Conservation (phyloP, 2,888 invertebrate genomes). For the Cecidostiba fungosa region DNA sequence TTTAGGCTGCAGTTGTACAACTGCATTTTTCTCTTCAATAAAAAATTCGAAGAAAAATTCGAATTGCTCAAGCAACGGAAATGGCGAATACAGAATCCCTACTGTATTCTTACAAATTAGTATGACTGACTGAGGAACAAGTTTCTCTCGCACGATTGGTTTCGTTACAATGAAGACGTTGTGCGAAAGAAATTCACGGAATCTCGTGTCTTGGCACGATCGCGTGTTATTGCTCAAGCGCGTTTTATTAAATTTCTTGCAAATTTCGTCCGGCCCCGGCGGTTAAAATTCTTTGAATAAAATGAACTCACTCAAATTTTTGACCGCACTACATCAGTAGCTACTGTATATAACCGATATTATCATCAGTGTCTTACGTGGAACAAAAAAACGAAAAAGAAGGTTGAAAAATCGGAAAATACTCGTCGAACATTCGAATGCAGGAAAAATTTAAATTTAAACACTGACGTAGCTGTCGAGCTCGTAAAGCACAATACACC, state of each 20-base stretch:
- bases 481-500: background rate
- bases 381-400: background rate
- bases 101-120: background rate
- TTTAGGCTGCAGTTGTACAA: background rate
- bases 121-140: background rate
- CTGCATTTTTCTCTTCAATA: no score
- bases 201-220: background rate
- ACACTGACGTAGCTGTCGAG: slow-evolving; percentile 4
- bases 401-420: background rate
- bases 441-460: slow-evolving; percentile 5
- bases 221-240: background rate
- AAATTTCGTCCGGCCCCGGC: no score
- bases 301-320: background rate
- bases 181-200: background rate
- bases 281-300: background rate
- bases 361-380: background rate
- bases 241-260: background rate
- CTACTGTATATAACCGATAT: background rate
- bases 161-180: background rate
- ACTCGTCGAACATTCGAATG: background rate
- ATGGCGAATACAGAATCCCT: background rate
- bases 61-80: background rate
- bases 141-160: background rate
- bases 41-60: background rate
- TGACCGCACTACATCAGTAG: background rate